Base-by-base conservation (phyloP, 2,113 vertebrate genomes). In the Pomatostomus ruficeps region DNA sequence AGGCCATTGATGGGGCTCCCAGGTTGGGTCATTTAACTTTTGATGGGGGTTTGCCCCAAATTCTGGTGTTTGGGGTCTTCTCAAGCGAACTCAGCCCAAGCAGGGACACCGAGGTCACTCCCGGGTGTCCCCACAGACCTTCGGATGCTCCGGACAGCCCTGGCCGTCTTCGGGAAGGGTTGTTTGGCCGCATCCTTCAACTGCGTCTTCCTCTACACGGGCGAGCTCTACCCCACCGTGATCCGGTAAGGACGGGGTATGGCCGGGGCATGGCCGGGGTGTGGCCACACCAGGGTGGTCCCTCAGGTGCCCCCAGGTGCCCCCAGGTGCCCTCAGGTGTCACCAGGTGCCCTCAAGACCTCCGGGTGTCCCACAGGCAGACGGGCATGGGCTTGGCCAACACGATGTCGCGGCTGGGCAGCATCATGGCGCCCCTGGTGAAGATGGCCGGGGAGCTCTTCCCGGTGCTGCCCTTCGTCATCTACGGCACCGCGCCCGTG, bases 101-200 rank as follows among this genome's bases (percentile, higher is more conserved):
- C 0, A 0, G 57, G 11, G 48, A 6, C 59, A 3, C 23, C 13
- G 19, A 35, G 63, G 45, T 6, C 45, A 97, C 20, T 29, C 23
- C 16, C 14, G 1, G 31, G 7, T 24, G 58, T 45, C 68, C 71
- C 33, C 20, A 5, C 73, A 95, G 94, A 94, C 1, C 86, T 94
- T 2, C 72, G 3, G 73, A 40, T 15, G 0, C 77, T 95, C 25
- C 81, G 94, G 26, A 94, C 92, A 0, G 48, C 67, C 6, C 22
- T 95, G 89, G 94, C 94, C 0, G 92, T 94, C 9, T 90, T 95
- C 0, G 94, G 94, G 6, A 95, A 95, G 28, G 94, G 94, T 5
- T 95, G 92, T 12, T 87, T 92, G 86, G 94, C 94, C 2, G 42
- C 94, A 0, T 92, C 94, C 82, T 94, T 95, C 94, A 95, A 95